Percentiles rank a stretch among this genome's conserved stretches.
Conservation (phyloP, 2,888 invertebrate species). For the Lamellibrachia columna region DNA sequence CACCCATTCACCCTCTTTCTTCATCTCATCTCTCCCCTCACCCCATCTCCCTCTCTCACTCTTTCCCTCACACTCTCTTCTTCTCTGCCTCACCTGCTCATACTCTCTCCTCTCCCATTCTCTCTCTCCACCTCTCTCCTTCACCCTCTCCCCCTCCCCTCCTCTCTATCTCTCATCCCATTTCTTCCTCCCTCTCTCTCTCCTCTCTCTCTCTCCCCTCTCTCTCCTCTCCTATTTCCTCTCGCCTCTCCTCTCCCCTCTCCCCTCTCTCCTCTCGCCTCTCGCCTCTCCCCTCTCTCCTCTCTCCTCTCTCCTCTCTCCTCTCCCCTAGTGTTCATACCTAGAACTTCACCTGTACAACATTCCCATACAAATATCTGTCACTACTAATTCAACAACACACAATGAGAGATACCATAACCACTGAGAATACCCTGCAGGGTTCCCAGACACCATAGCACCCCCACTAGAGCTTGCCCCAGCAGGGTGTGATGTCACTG, state of each 20-base stretch:
- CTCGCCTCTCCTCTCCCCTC: background rate
- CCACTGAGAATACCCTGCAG: background rate
- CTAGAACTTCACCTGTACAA: background rate
- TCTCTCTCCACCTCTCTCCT: background rate
- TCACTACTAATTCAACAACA: background rate
- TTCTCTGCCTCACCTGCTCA: background rate
- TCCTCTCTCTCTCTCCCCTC: background rate
- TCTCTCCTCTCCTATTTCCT: too few relatives aligned
- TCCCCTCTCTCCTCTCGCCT: background rate
- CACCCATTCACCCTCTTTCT: too few relatives aligned
- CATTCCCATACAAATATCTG: background rate
- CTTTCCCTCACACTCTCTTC: background rate
- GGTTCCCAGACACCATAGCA: background rate
- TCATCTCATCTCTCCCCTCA: background rate
- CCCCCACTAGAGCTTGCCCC: background rate
- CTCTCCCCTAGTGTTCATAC: too few relatives aligned
- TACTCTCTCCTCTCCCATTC: background rate
- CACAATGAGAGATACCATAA: background rate
- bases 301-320: too few relatives aligned
- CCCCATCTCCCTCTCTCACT: background rate
- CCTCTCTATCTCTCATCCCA: background rate
- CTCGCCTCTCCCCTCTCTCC: background rate
- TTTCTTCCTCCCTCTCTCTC: background rate
- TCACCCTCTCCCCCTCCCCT: background rate
- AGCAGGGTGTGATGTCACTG: background rate